Percentiles rank a stretch among this genome's conserved stretches.
phyloP scores from a whole-genome alignment of 2,888 invertebrate genomes.

The Stenchaetothrips biformis region DNA sequence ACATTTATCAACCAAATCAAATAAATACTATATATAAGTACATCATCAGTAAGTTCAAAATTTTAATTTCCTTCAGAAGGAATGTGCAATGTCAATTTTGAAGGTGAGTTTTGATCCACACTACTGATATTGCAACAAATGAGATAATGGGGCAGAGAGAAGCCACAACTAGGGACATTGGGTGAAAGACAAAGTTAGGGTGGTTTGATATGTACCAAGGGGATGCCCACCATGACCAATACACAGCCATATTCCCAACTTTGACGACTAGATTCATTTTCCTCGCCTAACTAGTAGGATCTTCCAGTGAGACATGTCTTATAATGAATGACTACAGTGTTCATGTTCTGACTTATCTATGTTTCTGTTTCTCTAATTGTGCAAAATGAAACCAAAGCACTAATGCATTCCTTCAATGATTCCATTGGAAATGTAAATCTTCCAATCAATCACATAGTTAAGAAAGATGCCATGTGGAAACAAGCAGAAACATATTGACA shows the following conservation, averaged over 20 bases:
- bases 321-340: too few species aligned
- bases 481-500: too few species aligned
- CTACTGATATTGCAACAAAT: neutral
- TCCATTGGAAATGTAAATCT: too few species aligned
- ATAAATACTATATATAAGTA: conserved; percentile 13
- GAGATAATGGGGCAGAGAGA: neutral
- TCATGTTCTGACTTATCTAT: too few species aligned
- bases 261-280: conserved; percentile 21
- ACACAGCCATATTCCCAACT: conserved; percentile 9
- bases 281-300: neutral
- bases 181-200: neutral
- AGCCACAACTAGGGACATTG: neutral
- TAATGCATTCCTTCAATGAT: too few species aligned
- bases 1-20: neutral
- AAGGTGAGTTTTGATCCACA: neutral
- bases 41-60: neutral
- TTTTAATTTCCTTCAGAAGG: neutral
- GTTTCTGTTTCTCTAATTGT: too few species aligned
- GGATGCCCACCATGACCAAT: neutral
- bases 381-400: too few species aligned
- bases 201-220: conserved; percentile 12
- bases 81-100: neutral
- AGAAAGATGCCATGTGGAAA: too few species aligned
- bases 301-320: neutral
- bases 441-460: too few species aligned